Percentiles rank a stretch among this genome's conserved stretches.
These are phyloP conservation scores for Amphimallon solstitiale DNA, from an alignment of 2,888 invertebrate species.

Conservation along the genomic window DNA sequence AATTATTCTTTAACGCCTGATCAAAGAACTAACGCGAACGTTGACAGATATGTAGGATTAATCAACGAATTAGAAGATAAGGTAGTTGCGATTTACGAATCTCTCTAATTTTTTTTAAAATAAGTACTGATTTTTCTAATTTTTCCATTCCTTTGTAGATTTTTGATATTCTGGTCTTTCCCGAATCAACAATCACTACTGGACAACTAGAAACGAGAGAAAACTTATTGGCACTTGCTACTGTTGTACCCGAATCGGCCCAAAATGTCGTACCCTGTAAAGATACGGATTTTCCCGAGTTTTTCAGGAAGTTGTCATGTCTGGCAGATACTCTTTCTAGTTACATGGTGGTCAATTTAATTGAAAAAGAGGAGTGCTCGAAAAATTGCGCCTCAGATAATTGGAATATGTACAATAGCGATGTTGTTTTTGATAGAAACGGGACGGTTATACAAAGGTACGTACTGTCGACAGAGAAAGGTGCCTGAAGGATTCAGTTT, in stretches of 20 bases:
- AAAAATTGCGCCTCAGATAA: constrained; percentile 65
- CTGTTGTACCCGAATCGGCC: constrained; percentile 58
- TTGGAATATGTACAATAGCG: constrained; percentile 75
- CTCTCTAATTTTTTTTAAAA: background rate
- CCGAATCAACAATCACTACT: constrained; percentile 69
- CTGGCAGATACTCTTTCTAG: constrained; percentile 68
- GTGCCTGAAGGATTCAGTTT: background rate
- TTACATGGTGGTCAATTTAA: constrained; percentile 77
- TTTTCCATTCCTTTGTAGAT: constrained; percentile 66
- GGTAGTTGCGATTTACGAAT: background rate
- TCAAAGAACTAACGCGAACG: constrained; percentile 46
- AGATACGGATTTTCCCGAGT: constrained; percentile 57
- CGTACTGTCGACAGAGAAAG: constrained; percentile 7
- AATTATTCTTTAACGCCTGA: constrained; percentile 46
- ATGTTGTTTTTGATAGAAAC: constrained; percentile 79
- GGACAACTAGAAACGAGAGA: constrained; percentile 61
- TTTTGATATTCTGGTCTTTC: constrained; percentile 82
- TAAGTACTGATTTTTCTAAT: too few species aligned
- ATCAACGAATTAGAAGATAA: constrained; percentile 43
- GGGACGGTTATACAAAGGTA: constrained; percentile 77
- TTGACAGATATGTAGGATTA: constrained; percentile 49
- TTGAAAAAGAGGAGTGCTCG: constrained; percentile 70
- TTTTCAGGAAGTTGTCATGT: constrained; percentile 70
- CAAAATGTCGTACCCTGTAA: constrained; percentile 56
- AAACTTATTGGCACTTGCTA: constrained; percentile 56